phyloP scores from a whole-genome alignment of 2,888 invertebrate species.

The Neria commutata region DNA sequence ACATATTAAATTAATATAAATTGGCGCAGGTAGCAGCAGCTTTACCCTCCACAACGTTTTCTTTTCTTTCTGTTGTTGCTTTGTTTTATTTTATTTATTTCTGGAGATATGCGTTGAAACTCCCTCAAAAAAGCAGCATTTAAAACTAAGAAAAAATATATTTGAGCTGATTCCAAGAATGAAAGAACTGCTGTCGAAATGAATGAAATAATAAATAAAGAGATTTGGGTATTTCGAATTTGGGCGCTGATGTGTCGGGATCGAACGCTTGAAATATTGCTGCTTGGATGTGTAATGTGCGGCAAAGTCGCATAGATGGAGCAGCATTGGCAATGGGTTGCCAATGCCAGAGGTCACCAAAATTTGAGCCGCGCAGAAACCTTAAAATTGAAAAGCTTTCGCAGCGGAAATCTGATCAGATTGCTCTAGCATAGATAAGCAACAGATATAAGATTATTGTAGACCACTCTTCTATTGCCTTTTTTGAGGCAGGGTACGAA shows the following conservation, averaged over 20 bases:
- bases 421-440: too few relatives aligned
- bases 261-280: neutral
- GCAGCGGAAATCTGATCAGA: too few relatives aligned
- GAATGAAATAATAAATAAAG: neutral
- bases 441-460: too few relatives aligned
- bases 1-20: conserved; percentile 57
- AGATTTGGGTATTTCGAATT: neutral
- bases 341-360: too few relatives aligned
- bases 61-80: conserved; percentile 12
- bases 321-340: too few relatives aligned
- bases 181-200: neutral
- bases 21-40: conserved; percentile 45
- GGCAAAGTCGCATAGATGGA: too few relatives aligned
- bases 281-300: neutral
- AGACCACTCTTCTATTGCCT: too few relatives aligned
- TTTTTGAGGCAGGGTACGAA: too few relatives aligned
- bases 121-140: neutral
- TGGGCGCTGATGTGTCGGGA: neutral
- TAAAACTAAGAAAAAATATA: neutral
- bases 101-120: conserved; percentile 1
- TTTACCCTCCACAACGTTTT: too few relatives aligned
- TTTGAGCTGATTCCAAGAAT: neutral
- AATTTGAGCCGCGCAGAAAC: too few relatives aligned
- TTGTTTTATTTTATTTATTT: neutral
- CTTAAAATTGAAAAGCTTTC: too few relatives aligned